phyloP scores from a whole-genome alignment of 2,797 vertebrate species.

The Xenops minutus region DNA sequence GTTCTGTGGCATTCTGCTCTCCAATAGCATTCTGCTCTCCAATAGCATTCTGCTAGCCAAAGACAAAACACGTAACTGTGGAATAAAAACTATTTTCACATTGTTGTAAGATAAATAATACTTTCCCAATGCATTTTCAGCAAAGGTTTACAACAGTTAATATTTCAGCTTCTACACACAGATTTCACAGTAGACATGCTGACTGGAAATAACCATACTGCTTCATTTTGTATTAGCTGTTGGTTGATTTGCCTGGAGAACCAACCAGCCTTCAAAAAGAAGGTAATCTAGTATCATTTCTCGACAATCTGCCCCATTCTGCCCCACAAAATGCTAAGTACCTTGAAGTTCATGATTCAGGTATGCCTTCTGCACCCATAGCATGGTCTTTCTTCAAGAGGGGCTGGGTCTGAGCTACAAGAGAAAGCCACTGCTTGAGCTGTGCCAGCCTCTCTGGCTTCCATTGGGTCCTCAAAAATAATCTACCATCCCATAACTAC shows the following conservation, averaged over 20 bases:
- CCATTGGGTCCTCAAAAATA: neutral
- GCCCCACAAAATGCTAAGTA: neutral
- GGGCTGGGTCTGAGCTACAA: neutral
- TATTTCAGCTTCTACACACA: neutral
- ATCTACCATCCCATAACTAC: neutral
- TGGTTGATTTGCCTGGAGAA: neutral
- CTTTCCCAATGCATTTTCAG: neutral
- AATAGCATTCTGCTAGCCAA: neutral
- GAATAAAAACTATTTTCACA: neutral
- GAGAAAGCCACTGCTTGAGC: neutral
- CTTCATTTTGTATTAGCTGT: neutral
- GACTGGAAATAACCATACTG: neutral
- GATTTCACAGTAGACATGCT: neutral
- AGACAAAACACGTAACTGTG: fast-evolving
- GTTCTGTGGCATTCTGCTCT: neutral
- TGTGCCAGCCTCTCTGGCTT: neutral
- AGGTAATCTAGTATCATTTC: neutral
- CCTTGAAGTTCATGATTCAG: neutral
- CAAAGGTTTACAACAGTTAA: neutral
- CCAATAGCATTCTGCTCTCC: neutral
- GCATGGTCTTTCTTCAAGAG: neutral
- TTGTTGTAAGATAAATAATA: neutral
- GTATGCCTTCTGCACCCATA: neutral
- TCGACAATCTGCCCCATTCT: neutral
- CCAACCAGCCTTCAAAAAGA: neutral